phyloP scores from a whole-genome alignment of 2,113 vertebrate species.

The Microtus ochrogaster region DNA sequence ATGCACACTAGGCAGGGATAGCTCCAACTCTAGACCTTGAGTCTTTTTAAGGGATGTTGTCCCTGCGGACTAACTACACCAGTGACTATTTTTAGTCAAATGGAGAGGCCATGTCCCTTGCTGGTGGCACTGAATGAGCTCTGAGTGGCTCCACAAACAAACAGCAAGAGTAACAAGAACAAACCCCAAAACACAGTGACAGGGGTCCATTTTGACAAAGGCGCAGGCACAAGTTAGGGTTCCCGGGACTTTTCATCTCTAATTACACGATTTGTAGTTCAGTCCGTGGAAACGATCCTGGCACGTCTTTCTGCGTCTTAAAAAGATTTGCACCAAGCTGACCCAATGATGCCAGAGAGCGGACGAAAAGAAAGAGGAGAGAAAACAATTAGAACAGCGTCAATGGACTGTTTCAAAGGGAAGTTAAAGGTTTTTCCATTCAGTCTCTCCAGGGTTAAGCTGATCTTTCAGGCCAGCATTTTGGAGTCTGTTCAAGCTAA shows the following conservation, averaged over 20 bases:
- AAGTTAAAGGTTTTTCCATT: constrained; percentile 69
- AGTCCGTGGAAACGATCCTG: not conserved
- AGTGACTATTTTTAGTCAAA: constrained; percentile 15
- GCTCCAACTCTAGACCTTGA: not conserved
- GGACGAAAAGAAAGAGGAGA: constrained; percentile 35
- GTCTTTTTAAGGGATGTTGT: not conserved
- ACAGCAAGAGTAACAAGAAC: not conserved
- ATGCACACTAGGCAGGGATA: not conserved
- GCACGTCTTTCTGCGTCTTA: constrained; percentile 10
- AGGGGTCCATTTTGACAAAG: not conserved
- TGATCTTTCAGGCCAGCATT: constrained; percentile 69
- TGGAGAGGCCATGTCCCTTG: not conserved
- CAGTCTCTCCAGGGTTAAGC: constrained; percentile 39
- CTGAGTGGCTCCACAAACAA: not conserved
- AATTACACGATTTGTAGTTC: constrained; percentile 37
- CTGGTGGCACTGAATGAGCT: not conserved
- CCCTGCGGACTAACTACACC: not conserved
- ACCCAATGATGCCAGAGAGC: constrained; percentile 34
- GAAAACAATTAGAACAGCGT: constrained; percentile 21
- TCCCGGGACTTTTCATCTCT: constrained; percentile 1
- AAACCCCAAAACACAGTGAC: not conserved
- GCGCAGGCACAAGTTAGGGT: not conserved
- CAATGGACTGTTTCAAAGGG: constrained; percentile 36
- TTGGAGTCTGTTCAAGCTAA: constrained; percentile 57
- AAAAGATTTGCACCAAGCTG: constrained; percentile 16